A percentile compares a stretch with the other conserved stretches of the same genome.
Evolutionary conservation across 2,113 vertebrate species (phyloP).

Genomic region (Noturus placidus): DNA sequence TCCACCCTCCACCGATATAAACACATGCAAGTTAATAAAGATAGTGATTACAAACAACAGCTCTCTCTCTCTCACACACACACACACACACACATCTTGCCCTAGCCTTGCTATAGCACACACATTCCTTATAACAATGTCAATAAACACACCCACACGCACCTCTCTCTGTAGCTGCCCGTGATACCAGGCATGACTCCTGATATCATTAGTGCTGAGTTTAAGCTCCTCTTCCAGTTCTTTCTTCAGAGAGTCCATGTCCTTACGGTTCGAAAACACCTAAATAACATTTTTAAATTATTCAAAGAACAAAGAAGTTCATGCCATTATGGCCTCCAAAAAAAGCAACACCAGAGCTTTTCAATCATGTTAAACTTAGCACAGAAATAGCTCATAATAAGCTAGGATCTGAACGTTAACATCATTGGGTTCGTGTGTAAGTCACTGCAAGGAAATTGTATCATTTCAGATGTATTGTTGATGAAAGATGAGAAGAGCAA

Average conservation of each 20-base stretch:
- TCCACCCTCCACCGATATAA: not conserved
- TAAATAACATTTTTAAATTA: not conserved
- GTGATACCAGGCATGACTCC: conserved; percentile 84
- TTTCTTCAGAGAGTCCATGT: conserved; percentile 77
- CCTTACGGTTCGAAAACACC: conserved; percentile 52
- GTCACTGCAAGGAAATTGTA: not conserved
- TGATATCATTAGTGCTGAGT: conserved; percentile 73
- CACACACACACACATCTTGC: conserved; percentile 20
- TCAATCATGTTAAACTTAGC: too few relatives aligned
- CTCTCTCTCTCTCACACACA: not conserved
- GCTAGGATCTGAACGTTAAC: too few relatives aligned
- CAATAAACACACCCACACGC: conserved; percentile 1
- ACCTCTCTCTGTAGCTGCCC: conserved; percentile 77
- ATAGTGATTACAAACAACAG: not conserved
- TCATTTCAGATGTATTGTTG: too few relatives aligned
- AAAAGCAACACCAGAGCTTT: not conserved
- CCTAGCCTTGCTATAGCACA: not conserved
- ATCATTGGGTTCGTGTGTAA: not conserved
- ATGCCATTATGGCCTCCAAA: not conserved
- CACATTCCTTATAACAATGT: not conserved
- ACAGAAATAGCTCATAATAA: too few relatives aligned
- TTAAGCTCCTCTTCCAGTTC: conserved; percentile 82
- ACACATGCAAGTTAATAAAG: not conserved
- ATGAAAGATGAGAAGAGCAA: too few relatives aligned
- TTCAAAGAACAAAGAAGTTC: not conserved